phyloP scores from a whole-genome alignment of 2,888 invertebrate genomes.

The Mythimna albipuncta region DNA sequence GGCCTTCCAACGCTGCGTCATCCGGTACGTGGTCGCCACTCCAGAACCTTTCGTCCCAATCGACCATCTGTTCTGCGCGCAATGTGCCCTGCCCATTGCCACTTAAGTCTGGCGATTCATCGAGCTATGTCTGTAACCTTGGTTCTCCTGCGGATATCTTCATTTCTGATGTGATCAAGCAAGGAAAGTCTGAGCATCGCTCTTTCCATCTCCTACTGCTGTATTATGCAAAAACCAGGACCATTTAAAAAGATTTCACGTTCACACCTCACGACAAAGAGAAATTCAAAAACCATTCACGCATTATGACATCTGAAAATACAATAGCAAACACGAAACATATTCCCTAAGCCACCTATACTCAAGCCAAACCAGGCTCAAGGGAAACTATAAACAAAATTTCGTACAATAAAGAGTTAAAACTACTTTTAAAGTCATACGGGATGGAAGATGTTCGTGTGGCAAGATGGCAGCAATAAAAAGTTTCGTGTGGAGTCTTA shows the following conservation, averaged over 20 bases:
- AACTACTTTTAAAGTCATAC: conserved; percentile 60
- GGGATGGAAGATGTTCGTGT: conserved; percentile 17
- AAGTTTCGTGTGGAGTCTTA: conserved; percentile 36
- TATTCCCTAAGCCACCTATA: conserved; percentile 6
- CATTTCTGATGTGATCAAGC: too few relatives aligned
- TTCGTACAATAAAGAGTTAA: conserved; percentile 35
- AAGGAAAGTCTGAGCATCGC: too few relatives aligned
- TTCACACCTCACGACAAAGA: neutral
- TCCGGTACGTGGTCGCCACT: too few relatives aligned
- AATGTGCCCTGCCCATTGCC: too few relatives aligned
- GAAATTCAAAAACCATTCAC: neutral
- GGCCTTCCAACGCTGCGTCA: too few relatives aligned
- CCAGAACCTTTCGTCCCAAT: too few relatives aligned
- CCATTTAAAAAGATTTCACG: neutral
- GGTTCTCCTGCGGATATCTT: too few relatives aligned
- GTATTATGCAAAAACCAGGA: neutral
- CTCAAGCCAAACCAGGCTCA: neutral
- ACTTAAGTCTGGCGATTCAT: too few relatives aligned
- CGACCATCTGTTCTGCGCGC: too few relatives aligned
- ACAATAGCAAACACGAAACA: conserved; percentile 3
- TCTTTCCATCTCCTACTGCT: too few relatives aligned
- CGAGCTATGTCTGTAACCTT: too few relatives aligned
- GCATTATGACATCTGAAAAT: conserved; percentile 29
- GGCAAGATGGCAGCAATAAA: conserved; percentile 45
- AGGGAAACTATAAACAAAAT: conserved; percentile 51